Conservation (phyloP, 1,140 invertebrate genomes). For the Pseudomyrmex pallidus region DNA sequence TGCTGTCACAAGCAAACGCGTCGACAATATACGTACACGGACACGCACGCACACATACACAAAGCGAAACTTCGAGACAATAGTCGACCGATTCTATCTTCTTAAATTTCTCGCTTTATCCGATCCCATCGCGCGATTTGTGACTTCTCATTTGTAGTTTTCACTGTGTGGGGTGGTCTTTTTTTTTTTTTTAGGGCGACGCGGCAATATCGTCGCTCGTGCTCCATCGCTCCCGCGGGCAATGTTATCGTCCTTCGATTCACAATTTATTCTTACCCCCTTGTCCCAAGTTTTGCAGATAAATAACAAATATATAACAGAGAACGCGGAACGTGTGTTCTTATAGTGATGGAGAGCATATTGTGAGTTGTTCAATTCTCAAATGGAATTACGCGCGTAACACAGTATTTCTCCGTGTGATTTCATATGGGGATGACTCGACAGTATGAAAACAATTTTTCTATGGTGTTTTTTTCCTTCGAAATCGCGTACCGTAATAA, state of each 20-base stretch:
- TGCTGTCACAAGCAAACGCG: neutral
- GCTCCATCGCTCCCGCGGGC: too few relatives aligned
- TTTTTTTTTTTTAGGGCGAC: conserved; percentile 9
- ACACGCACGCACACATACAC: too few relatives aligned
- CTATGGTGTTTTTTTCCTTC: too few relatives aligned
- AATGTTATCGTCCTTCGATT: conserved; percentile 44
- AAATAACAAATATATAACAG: neutral
- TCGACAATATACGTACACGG: neutral
- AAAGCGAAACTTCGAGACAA: conserved; percentile 36
- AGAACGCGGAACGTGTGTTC: too few relatives aligned
- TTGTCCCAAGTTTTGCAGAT: conserved; percentile 10
- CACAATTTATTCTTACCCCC: neutral
- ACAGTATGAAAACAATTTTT: too few relatives aligned
- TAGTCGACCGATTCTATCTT: conserved; percentile 22
- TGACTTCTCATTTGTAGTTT: conserved; percentile 31
- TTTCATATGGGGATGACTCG: too few relatives aligned
- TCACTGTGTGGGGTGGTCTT: neutral
- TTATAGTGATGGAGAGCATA: too few relatives aligned
- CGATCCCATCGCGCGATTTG: conserved; percentile 29
- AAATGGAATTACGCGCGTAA: too few relatives aligned
- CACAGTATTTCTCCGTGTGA: too few relatives aligned
- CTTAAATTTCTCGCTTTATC: conserved; percentile 22
- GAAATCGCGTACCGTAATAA: neutral
- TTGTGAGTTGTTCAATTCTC: too few relatives aligned
- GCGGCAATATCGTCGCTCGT: conserved; percentile 4